Evolutionary conservation across 2,888 invertebrate genomes (phyloP).

Genomic region (Lasioglossum calceatum): DNA sequence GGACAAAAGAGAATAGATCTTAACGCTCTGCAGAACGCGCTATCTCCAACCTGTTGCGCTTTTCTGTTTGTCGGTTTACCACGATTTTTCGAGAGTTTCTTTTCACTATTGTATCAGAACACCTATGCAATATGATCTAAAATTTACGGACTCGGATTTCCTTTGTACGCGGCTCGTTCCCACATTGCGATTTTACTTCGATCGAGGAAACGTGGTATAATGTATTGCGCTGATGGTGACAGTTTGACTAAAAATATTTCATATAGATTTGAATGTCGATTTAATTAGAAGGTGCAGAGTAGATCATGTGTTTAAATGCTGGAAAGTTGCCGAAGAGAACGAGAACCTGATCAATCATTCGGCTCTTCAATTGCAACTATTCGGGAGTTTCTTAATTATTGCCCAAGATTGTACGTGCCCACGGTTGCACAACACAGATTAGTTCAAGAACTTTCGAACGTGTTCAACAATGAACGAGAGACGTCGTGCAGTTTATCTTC

Average conservation of each 20-base stretch:
- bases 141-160: background rate
- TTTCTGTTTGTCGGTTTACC: background rate
- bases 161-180: background rate
- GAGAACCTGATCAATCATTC: no score
- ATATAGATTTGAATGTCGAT: no score
- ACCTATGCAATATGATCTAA: background rate
- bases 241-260: no score
- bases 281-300: no score
- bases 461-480: slow-evolving; percentile 1
- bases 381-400: background rate
- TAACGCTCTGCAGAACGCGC: background rate
- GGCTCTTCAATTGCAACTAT: no score
- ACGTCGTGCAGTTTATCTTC: background rate
- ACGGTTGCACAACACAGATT: background rate
- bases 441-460: slow-evolving; percentile 4
- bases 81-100: background rate
- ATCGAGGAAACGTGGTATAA: no score
- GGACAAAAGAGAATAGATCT: slow-evolving; percentile 38
- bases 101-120: background rate
- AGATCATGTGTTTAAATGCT: no score
- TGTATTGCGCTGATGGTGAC: no score
- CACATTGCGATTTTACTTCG: background rate
- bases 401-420: background rate
- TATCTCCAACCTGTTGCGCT: background rate
- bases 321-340: no score